phyloP scores from a whole-genome alignment of 2,888 invertebrate species.

The Acleris sparsana region DNA sequence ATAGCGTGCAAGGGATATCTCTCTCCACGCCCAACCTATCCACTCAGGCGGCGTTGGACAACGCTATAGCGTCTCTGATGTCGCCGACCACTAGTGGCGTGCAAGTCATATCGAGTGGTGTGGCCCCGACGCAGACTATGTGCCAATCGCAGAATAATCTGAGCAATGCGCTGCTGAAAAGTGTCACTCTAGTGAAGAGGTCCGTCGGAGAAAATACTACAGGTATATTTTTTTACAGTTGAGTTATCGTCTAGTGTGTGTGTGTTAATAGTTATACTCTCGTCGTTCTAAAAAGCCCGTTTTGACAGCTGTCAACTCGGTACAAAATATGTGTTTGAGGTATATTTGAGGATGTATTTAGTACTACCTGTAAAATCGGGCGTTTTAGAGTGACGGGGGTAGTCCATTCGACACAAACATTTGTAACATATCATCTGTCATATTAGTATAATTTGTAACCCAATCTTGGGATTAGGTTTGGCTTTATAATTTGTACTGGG shows the following conservation, averaged over 20 bases:
- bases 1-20: conserved; percentile 75
- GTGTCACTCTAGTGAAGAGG: conserved; percentile 75
- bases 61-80: conserved; percentile 74
- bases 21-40: conserved; percentile 61
- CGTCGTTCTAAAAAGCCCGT: no score
- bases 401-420: no score
- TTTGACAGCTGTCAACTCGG: no score
- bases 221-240: conserved; percentile 50
- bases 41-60: conserved; percentile 70
- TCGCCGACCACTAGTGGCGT: conserved; percentile 65
- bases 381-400: no score
- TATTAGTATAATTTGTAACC: no score
- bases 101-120: conserved; percentile 72
- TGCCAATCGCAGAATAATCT: conserved; percentile 51
- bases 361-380: no score
- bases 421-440: no score
- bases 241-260: conserved; percentile 2
- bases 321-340: no score
- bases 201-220: conserved; percentile 65
- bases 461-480: no score
- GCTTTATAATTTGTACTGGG: no score
- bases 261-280: no score
- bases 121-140: conserved; percentile 53
- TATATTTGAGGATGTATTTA: no score
- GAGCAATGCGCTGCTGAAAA: conserved; percentile 66